Percentiles rank a stretch among this genome's conserved stretches.
These are phyloP conservation scores for Drosophila sp. DNA, from an alignment of 1,140 invertebrate species.

Conservation along the genomic window DNA sequence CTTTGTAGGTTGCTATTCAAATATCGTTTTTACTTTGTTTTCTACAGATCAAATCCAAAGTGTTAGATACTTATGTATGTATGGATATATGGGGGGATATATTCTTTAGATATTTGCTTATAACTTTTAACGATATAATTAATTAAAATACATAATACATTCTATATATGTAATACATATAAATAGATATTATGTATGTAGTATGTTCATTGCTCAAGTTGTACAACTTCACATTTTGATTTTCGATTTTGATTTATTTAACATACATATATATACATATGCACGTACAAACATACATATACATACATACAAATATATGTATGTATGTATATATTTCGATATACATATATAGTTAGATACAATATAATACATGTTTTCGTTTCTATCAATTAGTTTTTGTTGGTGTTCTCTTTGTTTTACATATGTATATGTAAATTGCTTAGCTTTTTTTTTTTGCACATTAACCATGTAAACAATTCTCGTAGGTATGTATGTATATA, in stretches of 20 bases:
- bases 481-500: constrained; percentile 25
- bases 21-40: no score
- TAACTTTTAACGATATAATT: no score
- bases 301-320: neutral
- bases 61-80: no score
- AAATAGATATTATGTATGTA: no score
- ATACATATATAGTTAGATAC: constrained; percentile 54
- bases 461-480: constrained; percentile 19
- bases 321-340: constrained; percentile 17
- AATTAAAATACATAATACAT: no score
- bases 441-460: constrained; percentile 26
- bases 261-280: constrained; percentile 36
- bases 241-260: constrained; percentile 46
- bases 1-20: no score
- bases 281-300: neutral
- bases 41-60: no score
- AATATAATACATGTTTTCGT: constrained; percentile 65
- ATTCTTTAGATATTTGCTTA: no score
- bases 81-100: no score
- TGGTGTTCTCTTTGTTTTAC: constrained; percentile 46
- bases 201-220: no score
- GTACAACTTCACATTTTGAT: constrained; percentile 3
- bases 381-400: constrained; percentile 49
- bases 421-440: constrained; percentile 46
- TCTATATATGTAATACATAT: no score